Evolutionary conservation across 2,888 invertebrate species (phyloP).

Genomic region (Lithosia quadra): DNA sequence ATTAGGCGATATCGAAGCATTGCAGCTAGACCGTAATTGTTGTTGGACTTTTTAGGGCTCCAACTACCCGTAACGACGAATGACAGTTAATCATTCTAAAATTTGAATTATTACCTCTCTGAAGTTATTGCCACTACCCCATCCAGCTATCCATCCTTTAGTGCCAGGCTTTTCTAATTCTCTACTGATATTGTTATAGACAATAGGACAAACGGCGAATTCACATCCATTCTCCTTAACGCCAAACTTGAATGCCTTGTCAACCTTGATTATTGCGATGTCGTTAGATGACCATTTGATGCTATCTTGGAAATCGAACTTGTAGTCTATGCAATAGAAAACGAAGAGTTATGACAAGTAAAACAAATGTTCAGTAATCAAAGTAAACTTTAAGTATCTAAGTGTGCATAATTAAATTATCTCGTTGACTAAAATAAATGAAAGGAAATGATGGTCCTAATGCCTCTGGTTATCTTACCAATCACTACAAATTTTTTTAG

Average conservation of each 20-base stretch:
- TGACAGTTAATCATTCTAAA: too few species aligned
- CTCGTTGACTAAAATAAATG: background rate
- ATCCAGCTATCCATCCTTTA: constrained; percentile 78
- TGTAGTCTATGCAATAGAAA: constrained; percentile 68
- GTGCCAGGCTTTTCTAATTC: constrained; percentile 79
- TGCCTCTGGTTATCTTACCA: too few species aligned
- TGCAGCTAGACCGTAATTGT: too few species aligned
- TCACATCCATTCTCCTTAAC: constrained; percentile 74
- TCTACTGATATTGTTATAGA: constrained; percentile 77
- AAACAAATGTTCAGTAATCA: background rate
- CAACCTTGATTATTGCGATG: constrained; percentile 81
- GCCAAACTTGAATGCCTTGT: constrained; percentile 77
- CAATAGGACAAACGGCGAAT: constrained; percentile 67
- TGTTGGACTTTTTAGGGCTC: too few species aligned
- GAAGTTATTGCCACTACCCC: constrained; percentile 81
- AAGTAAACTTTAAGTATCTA: too few species aligned
- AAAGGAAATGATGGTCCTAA: background rate
- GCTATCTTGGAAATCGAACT: constrained; percentile 84
- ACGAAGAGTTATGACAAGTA: background rate
- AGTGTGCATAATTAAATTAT: too few species aligned
- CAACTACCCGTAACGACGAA: too few species aligned
- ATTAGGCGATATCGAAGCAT: too few species aligned
- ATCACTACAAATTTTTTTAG: too few species aligned
- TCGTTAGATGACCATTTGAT: constrained; percentile 84
- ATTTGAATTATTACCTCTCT: constrained; percentile 76